Evolutionary conservation across 64 coral and sea anemone species (phyloP).

Genomic region (Dendrophyllia cribrosa): DNA sequence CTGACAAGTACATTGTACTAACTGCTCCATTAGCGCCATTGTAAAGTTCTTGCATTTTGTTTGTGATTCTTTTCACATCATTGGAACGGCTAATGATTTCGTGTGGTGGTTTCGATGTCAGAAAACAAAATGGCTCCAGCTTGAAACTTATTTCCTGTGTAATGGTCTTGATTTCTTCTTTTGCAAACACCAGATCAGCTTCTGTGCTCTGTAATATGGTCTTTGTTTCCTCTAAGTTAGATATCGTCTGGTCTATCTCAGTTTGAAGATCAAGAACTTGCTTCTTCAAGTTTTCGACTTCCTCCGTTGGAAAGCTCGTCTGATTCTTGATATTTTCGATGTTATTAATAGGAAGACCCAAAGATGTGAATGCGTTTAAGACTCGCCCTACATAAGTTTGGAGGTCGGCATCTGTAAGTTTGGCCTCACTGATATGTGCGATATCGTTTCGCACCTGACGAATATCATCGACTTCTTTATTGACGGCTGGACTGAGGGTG

Average conservation of each 20-base stretch:
- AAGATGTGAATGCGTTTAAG: not conserved
- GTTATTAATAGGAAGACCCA: not conserved
- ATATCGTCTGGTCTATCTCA: not conserved
- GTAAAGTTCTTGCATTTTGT: not conserved
- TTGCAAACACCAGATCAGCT: not conserved
- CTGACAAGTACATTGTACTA: too few relatives aligned
- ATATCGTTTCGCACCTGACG: constrained; percentile 16
- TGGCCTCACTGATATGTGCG: not conserved
- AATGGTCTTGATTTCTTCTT: not conserved
- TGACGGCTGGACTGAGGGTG: not conserved
- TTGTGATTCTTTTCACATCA: too few relatives aligned
- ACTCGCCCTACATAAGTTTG: not conserved
- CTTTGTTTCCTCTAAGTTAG: not conserved
- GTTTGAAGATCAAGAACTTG: not conserved
- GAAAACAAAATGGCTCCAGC: not conserved
- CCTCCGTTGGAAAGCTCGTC: constrained; percentile 33
- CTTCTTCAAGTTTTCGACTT: not conserved
- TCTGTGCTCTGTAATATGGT: not conserved
- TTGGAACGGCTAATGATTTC: not conserved
- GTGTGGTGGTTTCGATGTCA: not conserved
- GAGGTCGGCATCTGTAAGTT: constrained; percentile 31
- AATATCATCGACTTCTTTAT: constrained; percentile 9
- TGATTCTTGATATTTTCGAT: constrained; percentile 39
- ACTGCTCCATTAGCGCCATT: not conserved
- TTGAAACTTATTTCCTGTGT: not conserved